Evolutionary conservation across 2,888 invertebrate genomes (phyloP).

Genomic region (Capitulum mitella): DNA sequence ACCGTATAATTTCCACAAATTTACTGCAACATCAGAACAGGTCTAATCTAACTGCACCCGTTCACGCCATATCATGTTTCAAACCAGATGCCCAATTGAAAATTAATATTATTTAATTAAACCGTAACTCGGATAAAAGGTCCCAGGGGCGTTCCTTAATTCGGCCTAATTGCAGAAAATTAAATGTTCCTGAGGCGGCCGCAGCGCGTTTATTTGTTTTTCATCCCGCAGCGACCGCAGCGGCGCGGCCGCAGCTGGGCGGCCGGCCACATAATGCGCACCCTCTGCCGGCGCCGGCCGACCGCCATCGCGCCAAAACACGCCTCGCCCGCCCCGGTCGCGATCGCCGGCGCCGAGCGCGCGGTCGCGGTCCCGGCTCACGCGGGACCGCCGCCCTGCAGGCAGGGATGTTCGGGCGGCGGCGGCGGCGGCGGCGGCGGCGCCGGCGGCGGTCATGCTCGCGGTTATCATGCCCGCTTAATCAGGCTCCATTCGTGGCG

Average conservation of each 20-base stretch:
- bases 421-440: too few relatives aligned
- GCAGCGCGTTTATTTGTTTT: neutral
- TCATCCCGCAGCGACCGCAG: neutral
- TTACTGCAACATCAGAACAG: neutral
- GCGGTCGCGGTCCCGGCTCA: too few relatives aligned
- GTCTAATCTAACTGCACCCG: neutral
- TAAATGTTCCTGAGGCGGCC: neutral
- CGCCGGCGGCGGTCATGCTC: too few relatives aligned
- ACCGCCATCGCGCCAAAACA: neutral
- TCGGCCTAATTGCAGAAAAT: slow-evolving; percentile 11
- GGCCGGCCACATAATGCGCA: neutral
- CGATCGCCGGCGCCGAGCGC: too few relatives aligned
- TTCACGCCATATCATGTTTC: slow-evolving; percentile 1
- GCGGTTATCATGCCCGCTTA: too few relatives aligned
- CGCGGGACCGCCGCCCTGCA: neutral
- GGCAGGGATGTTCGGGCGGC: neutral
- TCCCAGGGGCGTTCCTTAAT: neutral
- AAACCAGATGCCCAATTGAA: slow-evolving; percentile 21
- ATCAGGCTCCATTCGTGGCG: neutral
- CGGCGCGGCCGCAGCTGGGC: neutral
- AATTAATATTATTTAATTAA: slow-evolving; percentile 18
- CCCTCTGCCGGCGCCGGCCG: neutral
- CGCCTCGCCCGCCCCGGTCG: neutral
- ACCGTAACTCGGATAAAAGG: neutral
- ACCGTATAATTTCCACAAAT: slow-evolving; percentile 10